These are phyloP conservation scores for Scleropages formosus DNA, from an alignment of 2,797 vertebrate species.

Conservation along the genomic window DNA sequence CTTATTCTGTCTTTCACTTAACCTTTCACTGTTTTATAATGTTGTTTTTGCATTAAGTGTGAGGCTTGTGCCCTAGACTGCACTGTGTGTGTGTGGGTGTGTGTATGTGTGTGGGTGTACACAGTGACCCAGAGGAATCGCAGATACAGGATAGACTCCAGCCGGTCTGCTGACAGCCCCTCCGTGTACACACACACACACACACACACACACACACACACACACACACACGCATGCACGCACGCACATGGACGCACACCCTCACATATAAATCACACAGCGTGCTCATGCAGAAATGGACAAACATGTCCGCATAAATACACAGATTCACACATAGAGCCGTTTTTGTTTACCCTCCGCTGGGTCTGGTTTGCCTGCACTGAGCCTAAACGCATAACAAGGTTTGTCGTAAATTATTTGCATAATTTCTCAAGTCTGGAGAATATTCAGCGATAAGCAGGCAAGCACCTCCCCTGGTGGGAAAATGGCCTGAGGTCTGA, in stretches of 20 bases:
- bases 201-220: neutral
- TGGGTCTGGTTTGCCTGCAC: neutral
- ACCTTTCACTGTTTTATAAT: neutral
- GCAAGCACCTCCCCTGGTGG: slow-evolving; percentile 31
- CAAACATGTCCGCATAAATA: neutral
- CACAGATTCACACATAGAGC: neutral
- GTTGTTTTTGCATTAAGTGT: neutral
- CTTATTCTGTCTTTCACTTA: slow-evolving; percentile 5
- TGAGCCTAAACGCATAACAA: slow-evolving; percentile 19
- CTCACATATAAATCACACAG: slow-evolving; percentile 1
- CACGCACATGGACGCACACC: slow-evolving; percentile 1
- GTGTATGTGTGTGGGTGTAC: slow-evolving; percentile 32
- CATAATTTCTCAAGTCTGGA: slow-evolving; percentile 26
- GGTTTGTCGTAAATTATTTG: neutral
- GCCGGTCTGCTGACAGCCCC: slow-evolving; percentile 30
- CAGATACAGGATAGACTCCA: slow-evolving; percentile 22
- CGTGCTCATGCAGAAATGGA: neutral
- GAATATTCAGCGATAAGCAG: slow-evolving; percentile 36
- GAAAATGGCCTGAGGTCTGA: slow-evolving; percentile 2
- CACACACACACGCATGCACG: slow-evolving; percentile 1
- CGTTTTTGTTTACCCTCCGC: neutral
- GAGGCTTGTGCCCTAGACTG: neutral
- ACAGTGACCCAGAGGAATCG: slow-evolving; percentile 14
- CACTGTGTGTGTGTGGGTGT: neutral
- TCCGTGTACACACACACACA: neutral